A percentile compares a stretch with the other conserved stretches of the same genome.
Evolutionary conservation across 2,113 vertebrate genomes (phyloP).

Genomic region (Ciconia maguari): DNA sequence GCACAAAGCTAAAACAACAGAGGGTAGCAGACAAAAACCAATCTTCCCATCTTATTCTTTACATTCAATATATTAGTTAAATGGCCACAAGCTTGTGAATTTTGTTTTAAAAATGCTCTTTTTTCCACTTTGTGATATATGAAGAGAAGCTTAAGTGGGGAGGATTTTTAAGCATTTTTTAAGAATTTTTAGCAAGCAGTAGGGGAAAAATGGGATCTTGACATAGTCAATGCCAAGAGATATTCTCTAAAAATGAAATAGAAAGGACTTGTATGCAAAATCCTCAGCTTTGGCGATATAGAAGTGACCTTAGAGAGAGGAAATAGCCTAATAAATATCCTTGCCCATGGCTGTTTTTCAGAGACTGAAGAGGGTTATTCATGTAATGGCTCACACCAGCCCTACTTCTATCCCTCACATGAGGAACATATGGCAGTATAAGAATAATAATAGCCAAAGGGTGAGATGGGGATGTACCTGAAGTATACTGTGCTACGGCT

Average conservation of each 20-base stretch:
- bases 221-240: background rate
- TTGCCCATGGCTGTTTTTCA: background rate
- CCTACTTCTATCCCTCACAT: background rate
- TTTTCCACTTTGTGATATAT: background rate
- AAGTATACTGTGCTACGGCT: background rate
- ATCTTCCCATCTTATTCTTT: background rate
- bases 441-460: background rate
- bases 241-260: background rate
- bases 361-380: background rate
- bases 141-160: background rate
- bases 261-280: background rate
- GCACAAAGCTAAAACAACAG: background rate
- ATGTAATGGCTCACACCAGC: background rate
- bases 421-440: background rate
- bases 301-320: background rate
- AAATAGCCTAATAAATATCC: background rate
- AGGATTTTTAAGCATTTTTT: background rate
- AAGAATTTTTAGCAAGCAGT: background rate
- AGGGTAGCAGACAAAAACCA: background rate
- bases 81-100: background rate
- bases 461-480: background rate
- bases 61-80: background rate
- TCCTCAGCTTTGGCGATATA: background rate
- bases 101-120: background rate
- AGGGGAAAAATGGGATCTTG: background rate